Evolutionary conservation across 2,888 invertebrate genomes (phyloP), one percentile per base, ranked within the genome.

Genomic region (Diaphora mendica): DNA sequence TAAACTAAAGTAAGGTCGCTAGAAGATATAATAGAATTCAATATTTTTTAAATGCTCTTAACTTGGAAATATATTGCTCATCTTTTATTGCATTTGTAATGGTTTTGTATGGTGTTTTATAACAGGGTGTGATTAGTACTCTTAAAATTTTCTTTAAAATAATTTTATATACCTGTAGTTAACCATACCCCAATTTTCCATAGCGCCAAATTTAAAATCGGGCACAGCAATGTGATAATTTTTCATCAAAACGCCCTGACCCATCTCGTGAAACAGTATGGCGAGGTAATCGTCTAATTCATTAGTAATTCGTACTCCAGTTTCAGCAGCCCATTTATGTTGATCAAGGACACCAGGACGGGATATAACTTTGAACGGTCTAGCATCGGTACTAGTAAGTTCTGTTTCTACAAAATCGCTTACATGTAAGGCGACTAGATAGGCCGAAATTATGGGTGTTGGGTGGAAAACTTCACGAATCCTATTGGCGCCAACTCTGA

Each of bases 181-280:
- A 48, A 98, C 96, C 44, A 98, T 94, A 13, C 98, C 98, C 98
- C 98, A 98, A 87, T 98, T 98, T 90, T 98, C 98, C 98, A 98
- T 98, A 74, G 98, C 98, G 72, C 97, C 97, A 82, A 97, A 97
- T 42, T 97, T 96, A 89, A 98, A 98, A 86, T 98, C 97, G 5
- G 98, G 97, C 72, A 98, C 96, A 2, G 98, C 98, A 20, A 98
- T 97, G 83, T 98, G 97, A 86, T 98, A 98, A 65, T 95, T 95
- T 84, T 95, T 95, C 88, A 97, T 96, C 0, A 90, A 83, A 44
- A 85, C 78, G 33, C 92, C 93, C 76, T 93, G 91, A 3, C 96
- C 96, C 94, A 97, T 97, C 30, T 94, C 91, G 72, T 97, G 91
- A 77, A 96, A 96, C 3, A 90, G 79, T 74, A 95, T 88, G 3